These are phyloP conservation scores for Amphimedon queenslandica DNA, from an alignment of 37 sponge, comb jelly and placozoan species.

Conservation along the genomic window DNA sequence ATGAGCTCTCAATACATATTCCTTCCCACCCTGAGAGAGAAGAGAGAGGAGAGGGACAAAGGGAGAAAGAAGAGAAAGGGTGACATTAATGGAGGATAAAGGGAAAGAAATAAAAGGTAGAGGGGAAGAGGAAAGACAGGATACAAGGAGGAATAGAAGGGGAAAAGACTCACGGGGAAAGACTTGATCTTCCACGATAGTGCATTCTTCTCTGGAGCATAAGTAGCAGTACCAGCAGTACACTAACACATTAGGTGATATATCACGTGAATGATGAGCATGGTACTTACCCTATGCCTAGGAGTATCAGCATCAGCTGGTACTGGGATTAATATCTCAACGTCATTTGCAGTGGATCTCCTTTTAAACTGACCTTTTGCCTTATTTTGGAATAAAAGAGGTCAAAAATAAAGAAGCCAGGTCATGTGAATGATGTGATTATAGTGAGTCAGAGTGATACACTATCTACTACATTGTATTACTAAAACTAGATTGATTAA, in stretches of 20 bases:
- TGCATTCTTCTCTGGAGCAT: constrained; percentile 88
- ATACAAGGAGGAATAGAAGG: too few species aligned
- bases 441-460: too few species aligned
- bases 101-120: too few species aligned
- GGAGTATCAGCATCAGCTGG: constrained; percentile 96
- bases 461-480: too few species aligned
- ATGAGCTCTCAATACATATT: constrained; percentile 91
- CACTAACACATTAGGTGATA: constrained; percentile 5
- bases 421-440: neutral
- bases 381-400: constrained; percentile 29
- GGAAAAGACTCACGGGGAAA: constrained; percentile 85
- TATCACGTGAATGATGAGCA: neutral
- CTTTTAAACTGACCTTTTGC: constrained; percentile 98
- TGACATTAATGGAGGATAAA: too few species aligned
- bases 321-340: constrained; percentile 83
- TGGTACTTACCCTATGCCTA: constrained; percentile 66
- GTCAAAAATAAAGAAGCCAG: neutral
- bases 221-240: constrained; percentile 75
- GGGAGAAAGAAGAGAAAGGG: neutral
- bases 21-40: constrained; percentile 80
- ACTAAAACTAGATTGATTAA: too few species aligned
- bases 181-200: constrained; percentile 89
- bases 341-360: constrained; percentile 83
- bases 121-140: too few species aligned
- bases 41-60: neutral